Conservation (phyloP, 2,888 invertebrate species). For the Morpho deidamia region DNA sequence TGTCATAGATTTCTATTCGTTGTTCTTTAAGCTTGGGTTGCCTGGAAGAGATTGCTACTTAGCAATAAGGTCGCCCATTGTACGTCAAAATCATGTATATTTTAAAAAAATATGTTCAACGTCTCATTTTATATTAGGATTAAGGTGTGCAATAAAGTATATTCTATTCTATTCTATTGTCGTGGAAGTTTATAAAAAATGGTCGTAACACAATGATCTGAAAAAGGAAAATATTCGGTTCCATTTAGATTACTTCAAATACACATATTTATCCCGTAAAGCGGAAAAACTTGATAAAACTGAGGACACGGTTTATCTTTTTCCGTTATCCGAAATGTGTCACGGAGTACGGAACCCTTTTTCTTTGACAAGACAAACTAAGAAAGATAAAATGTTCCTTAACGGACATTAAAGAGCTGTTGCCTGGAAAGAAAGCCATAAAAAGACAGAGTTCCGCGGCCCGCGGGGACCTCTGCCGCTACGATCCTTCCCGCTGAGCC, state of each 20-base stretch:
- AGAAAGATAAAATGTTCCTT: conserved; percentile 73
- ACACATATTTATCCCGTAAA: conserved; percentile 11
- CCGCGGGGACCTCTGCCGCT: conserved; percentile 45
- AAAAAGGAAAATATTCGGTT: not conserved
- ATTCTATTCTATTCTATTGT: no score
- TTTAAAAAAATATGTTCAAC: no score
- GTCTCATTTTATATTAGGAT: no score
- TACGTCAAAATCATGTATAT: no score
- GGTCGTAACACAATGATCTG: no score
- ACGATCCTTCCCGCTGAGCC: conserved; percentile 41
- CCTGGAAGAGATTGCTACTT: no score
- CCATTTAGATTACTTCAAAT: conserved; percentile 16
- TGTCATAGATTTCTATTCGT: no score
- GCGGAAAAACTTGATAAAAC: conserved; percentile 37
- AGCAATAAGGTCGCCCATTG: no score
- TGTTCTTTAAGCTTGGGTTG: no score
- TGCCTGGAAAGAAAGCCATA: conserved; percentile 59
- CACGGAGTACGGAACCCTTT: conserved; percentile 69
- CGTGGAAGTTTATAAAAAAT: no score
- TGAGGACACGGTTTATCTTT: conserved; percentile 54
- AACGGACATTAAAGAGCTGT: conserved; percentile 69
- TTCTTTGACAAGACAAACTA: conserved; percentile 61
- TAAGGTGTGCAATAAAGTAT: no score
- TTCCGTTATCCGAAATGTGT: conserved; percentile 62
- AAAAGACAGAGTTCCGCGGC: conserved; percentile 52